Evolutionary conservation across 2,888 invertebrate genomes (phyloP).

Genomic region (Dimorphilus gyrociliatus): DNA sequence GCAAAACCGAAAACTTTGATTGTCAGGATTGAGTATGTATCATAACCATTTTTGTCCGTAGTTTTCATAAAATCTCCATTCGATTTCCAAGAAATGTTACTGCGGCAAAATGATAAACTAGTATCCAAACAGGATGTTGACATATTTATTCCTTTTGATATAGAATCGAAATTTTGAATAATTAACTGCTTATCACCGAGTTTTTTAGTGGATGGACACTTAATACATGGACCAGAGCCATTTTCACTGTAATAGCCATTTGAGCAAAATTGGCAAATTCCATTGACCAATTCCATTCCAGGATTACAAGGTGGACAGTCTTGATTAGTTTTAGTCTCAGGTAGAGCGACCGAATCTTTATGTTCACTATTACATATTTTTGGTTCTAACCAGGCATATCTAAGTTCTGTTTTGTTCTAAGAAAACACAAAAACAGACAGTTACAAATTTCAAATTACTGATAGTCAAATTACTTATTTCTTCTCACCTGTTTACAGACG

Average conservation of each 20-base stretch:
- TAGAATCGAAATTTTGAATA: too few relatives aligned
- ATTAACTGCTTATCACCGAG: too few relatives aligned
- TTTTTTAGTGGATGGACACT: slow-evolving; percentile 20
- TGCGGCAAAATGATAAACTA: too few relatives aligned
- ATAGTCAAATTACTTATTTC: not conserved
- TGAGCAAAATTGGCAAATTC: slow-evolving; percentile 41
- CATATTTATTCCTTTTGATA: too few relatives aligned
- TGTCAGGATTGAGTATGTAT: too few relatives aligned
- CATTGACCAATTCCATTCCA: slow-evolving; percentile 39
- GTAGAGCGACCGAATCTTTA: slow-evolving; percentile 35
- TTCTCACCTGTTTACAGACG: not conserved
- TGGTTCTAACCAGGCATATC: slow-evolving; percentile 44
- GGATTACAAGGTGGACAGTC: slow-evolving; percentile 44
- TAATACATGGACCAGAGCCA: slow-evolving; percentile 12
- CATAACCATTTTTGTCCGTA: too few relatives aligned
- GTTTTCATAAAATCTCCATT: too few relatives aligned
- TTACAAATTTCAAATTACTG: not conserved
- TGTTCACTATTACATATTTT: slow-evolving; percentile 41
- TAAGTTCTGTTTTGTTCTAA: slow-evolving; percentile 37
- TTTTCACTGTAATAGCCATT: slow-evolving; percentile 36
- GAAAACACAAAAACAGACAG: slow-evolving; percentile 1
- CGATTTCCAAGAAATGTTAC: too few relatives aligned
- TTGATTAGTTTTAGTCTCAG: slow-evolving; percentile 22
- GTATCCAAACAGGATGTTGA: too few relatives aligned
- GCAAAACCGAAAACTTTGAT: too few relatives aligned